phyloP scores from a whole-genome alignment of 2,113 vertebrate species.

The Labrus mixtus region DNA sequence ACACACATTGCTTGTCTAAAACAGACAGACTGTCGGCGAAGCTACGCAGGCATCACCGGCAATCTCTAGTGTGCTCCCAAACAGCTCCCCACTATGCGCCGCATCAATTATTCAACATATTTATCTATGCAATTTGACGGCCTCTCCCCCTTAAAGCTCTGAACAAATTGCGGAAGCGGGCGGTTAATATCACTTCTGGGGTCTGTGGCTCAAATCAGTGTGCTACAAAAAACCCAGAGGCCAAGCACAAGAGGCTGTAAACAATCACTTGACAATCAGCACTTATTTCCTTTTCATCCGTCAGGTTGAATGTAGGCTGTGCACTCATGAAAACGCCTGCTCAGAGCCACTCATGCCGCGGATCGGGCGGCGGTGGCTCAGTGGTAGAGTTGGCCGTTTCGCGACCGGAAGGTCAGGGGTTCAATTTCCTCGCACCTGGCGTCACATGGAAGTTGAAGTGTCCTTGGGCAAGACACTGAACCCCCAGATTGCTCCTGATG shows the following conservation, averaged over 20 bases:
- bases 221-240: slow-evolving; percentile 54
- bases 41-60: slow-evolving; percentile 65
- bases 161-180: slow-evolving; percentile 77
- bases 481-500: too few relatives aligned
- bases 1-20: slow-evolving; percentile 34
- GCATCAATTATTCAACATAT: slow-evolving; percentile 86
- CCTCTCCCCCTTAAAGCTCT: slow-evolving; percentile 76
- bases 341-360: slow-evolving; percentile 12
- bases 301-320: slow-evolving; percentile 62
- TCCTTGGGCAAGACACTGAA: too few relatives aligned
- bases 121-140: slow-evolving; percentile 86
- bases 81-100: slow-evolving; percentile 74
- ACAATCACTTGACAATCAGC: slow-evolving; percentile 77
- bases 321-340: slow-evolving; percentile 58
- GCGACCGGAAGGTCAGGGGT: too few relatives aligned
- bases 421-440: too few relatives aligned
- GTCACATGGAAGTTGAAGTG: too few relatives aligned
- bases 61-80: slow-evolving; percentile 75
- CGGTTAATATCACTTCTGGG: slow-evolving; percentile 72
- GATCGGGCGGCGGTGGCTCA: background rate
- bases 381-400: too few relatives aligned
- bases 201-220: slow-evolving; percentile 65
- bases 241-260: slow-evolving; percentile 69
- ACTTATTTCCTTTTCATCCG: slow-evolving; percentile 67
- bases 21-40: slow-evolving; percentile 67